Base-by-base conservation (phyloP, 2,888 invertebrate genomes). In the Ceratothoa steindachneri region DNA sequence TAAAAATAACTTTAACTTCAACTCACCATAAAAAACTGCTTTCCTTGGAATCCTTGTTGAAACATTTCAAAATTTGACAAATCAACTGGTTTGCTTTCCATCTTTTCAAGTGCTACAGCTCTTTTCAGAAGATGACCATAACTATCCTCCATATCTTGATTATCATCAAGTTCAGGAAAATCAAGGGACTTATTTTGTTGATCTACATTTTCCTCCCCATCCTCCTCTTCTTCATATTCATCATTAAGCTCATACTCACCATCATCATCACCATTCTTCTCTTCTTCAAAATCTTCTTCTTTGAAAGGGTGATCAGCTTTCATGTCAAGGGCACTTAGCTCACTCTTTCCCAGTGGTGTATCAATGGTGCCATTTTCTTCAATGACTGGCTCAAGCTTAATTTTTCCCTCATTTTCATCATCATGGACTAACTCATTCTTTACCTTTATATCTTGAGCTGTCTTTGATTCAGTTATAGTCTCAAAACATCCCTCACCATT, bases 11-110 rank as follows among this genome's bases (percentile, higher is more conserved):
- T n/a, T n/a, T n/a, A 41, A 15, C 7, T 41, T 41, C 7, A 55
- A 19, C 15, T 60, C 27, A 60, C 60, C 60, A 60, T 60, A 24
- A 60, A 22, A 7, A 60, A 60, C 9, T 3, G 60, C 27, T 60
- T 60, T 60, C 60, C 60, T 60, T 60, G 60, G 24, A 60, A 60
- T 3, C 60, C 60, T 60, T 60, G n/a, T 24, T 60, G 60, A 60
- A 60, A 60, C 60, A 60, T 60, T 60, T 60, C 60, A 60, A 22
- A 60, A 24, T 60, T 60, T 60, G 60, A 60, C 60, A 60, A 24
- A 24, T 60, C 60, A n/a, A 60, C 60, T 22, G 2, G 1, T 12
- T 60, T 60, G 19, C 27, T 24, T 51, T 51, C 52, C 15, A 19
- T 51, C 52, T 51, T 51, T 15, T 60, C 41, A 41, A 41, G 41